Evolutionary conservation across 2,797 vertebrate species (phyloP).

Genomic region (Malurus leucopterus): DNA sequence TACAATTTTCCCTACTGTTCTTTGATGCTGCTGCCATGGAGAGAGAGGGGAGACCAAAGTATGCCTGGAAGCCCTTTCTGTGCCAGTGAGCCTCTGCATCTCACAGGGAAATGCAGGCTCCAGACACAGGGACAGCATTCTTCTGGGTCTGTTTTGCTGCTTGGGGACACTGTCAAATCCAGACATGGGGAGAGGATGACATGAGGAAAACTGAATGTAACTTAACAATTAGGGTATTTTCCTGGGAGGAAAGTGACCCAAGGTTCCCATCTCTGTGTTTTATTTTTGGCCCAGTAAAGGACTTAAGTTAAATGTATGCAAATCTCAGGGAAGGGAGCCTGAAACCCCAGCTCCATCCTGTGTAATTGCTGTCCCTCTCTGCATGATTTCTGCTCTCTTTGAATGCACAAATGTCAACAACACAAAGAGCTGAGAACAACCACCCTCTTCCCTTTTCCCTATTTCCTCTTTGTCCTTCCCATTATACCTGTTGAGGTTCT

Average conservation of each 20-base stretch:
- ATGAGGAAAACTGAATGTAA: not conserved
- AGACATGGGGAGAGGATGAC: not conserved
- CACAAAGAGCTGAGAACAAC: not conserved
- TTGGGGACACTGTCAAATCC: not conserved
- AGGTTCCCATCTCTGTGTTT: not conserved
- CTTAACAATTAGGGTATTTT: not conserved
- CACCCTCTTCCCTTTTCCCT: not conserved
- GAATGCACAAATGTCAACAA: not conserved
- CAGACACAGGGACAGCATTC: not conserved
- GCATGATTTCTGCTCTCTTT: not conserved
- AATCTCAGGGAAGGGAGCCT: not conserved
- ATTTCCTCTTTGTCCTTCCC: not conserved
- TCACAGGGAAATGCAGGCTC: not conserved
- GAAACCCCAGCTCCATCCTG: not conserved
- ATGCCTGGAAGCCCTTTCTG: not conserved
- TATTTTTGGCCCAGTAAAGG: not conserved
- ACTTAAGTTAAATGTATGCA: not conserved
- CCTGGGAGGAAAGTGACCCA: not conserved
- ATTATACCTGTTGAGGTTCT: rapidly evolving
- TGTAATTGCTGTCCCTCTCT: not conserved
- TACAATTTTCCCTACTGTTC: not conserved
- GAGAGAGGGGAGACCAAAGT: not conserved
- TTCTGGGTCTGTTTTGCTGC: not conserved
- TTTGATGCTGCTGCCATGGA: not conserved
- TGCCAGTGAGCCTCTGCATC: not conserved